These are phyloP conservation scores for Dicerorhinus sumatrensis DNA, from an alignment of 2,113 vertebrate species.

Conservation along the genomic window DNA sequence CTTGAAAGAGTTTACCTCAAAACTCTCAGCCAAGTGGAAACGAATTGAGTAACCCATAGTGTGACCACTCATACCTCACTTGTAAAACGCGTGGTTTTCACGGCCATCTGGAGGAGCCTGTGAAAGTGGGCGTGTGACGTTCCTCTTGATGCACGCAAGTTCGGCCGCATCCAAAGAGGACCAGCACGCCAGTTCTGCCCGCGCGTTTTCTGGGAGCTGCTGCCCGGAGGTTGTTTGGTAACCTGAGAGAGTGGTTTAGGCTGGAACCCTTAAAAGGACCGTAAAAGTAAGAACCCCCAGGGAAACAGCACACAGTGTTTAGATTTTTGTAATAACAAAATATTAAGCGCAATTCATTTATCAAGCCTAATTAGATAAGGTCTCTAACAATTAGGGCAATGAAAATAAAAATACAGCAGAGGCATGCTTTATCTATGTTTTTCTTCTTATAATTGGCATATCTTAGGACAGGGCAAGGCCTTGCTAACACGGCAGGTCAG, in stretches of 20 bases:
- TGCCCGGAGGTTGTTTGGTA: slow-evolving; percentile 25
- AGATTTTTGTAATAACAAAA: slow-evolving; percentile 52
- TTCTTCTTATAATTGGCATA: neutral
- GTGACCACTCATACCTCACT: neutral
- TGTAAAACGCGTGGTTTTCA: neutral
- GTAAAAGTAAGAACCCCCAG: neutral
- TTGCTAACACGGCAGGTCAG: neutral
- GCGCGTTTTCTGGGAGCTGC: neutral
- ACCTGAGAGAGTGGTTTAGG: neutral
- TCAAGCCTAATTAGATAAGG: slow-evolving; percentile 44
- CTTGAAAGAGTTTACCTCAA: slow-evolving; percentile 42
- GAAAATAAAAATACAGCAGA: neutral
- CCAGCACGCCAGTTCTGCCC: slow-evolving; percentile 1
- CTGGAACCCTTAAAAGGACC: neutral
- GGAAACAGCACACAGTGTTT: neutral
- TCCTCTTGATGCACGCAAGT: neutral
- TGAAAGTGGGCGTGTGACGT: neutral
- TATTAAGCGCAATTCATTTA: slow-evolving; percentile 37
- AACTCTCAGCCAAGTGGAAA: neutral
- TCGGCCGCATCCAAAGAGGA: neutral
- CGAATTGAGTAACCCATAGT: neutral
- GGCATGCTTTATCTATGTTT: neutral
- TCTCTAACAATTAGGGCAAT: slow-evolving; percentile 11
- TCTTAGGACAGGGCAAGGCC: neutral
- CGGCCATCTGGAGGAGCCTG: neutral